phyloP scores from a whole-genome alignment of 2,113 vertebrate species.

The Symphodus melops region DNA sequence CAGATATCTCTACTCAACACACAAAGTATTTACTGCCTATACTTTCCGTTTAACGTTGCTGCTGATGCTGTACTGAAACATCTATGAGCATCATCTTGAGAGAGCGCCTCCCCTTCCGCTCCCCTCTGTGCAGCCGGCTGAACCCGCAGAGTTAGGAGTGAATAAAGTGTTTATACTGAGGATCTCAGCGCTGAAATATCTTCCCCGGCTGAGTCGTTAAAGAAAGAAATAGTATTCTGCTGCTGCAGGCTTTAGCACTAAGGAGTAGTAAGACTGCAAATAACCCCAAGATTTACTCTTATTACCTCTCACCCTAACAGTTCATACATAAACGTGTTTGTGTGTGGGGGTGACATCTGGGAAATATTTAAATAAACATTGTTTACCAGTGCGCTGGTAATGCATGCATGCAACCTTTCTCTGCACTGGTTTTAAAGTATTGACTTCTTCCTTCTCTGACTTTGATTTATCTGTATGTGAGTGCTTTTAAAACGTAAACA shows the following conservation, averaged over 20 bases:
- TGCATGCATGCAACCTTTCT: background rate
- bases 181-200: slow-evolving; percentile 47
- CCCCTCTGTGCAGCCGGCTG: slow-evolving; percentile 26
- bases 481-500: background rate
- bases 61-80: slow-evolving; percentile 45
- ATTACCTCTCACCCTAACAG: slow-evolving; percentile 7
- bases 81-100: slow-evolving; percentile 14
- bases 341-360: slow-evolving; percentile 5
- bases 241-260: slow-evolving; percentile 33
- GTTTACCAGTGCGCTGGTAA: background rate
- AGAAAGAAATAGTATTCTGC: slow-evolving; percentile 35
- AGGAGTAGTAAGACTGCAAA: slow-evolving; percentile 26
- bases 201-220: slow-evolving; percentile 60
- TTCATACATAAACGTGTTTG: background rate
- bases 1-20: slow-evolving; percentile 51
- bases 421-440: background rate
- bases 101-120: slow-evolving; percentile 4
- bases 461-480: background rate
- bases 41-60: slow-evolving; percentile 64
- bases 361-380: background rate
- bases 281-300: slow-evolving; percentile 32
- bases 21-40: slow-evolving; percentile 50
- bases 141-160: slow-evolving; percentile 32
- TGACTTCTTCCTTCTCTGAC: background rate
- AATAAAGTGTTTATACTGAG: slow-evolving; percentile 58